These are phyloP conservation scores for Cydia pomonella DNA, from an alignment of 1,140 invertebrate genomes.

Conservation along the genomic window DNA sequence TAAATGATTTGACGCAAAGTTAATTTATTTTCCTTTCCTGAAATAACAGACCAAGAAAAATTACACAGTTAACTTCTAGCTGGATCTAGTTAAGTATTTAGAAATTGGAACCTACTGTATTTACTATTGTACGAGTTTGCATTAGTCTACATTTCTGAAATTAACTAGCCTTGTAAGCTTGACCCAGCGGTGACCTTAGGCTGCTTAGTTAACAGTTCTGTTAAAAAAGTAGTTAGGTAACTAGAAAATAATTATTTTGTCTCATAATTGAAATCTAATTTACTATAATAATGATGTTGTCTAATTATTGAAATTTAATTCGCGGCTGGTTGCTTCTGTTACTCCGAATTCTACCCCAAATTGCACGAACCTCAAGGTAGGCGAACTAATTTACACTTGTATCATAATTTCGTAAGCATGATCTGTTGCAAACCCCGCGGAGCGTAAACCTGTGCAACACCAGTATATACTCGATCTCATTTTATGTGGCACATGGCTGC, in stretches of 20 bases:
- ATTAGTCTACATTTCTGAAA: not conserved
- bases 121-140: not conserved
- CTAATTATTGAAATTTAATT: too few relatives aligned
- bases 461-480: not conserved
- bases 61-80: not conserved
- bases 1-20: too few relatives aligned
- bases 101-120: not conserved
- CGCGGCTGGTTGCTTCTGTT: slow-evolving; percentile 14
- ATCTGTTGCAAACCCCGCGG: slow-evolving; percentile 31
- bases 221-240: not conserved
- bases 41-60: not conserved
- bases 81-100: not conserved
- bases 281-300: too few relatives aligned
- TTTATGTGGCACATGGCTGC: not conserved
- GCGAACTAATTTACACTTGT: slow-evolving; percentile 27
- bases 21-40: not conserved
- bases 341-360: slow-evolving; percentile 21
- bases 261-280: not conserved
- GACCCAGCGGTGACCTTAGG: too few relatives aligned
- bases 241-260: not conserved
- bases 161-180: not conserved
- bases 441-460: slow-evolving; percentile 18
- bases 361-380: slow-evolving; percentile 15
- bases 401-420: slow-evolving; percentile 25
- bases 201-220: not conserved